Evolutionary conservation across 1,140 invertebrate species (phyloP).

Genomic region (Batillaria attramentaria): DNA sequence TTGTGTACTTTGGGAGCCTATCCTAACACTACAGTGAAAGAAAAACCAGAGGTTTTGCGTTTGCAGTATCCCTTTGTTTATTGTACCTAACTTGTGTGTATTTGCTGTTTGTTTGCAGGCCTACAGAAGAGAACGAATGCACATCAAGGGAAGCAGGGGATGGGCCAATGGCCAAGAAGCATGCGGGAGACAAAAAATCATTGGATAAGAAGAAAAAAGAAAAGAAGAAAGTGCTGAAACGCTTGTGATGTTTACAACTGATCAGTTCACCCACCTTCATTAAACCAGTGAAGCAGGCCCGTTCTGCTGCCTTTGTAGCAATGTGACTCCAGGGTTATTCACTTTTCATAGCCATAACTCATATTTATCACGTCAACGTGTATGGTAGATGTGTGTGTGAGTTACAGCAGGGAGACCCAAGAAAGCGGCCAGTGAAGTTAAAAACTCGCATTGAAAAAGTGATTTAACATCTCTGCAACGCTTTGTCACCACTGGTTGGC

Average conservation of each 20-base stretch:
- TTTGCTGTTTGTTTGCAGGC: slow-evolving; percentile 31
- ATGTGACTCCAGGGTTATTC: slow-evolving; percentile 14
- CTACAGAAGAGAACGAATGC: slow-evolving; percentile 39
- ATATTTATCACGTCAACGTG: slow-evolving; percentile 13
- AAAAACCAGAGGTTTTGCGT: no score
- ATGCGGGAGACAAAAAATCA: slow-evolving; percentile 85
- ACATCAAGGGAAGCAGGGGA: slow-evolving; percentile 57
- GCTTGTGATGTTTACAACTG: slow-evolving; percentile 79
- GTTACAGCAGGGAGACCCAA: slow-evolving; percentile 1
- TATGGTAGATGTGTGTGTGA: background rate
- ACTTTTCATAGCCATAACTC: background rate
- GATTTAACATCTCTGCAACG: background rate
- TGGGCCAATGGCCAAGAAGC: slow-evolving; percentile 87
- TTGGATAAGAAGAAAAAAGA: slow-evolving; percentile 82
- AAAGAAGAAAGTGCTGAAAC: slow-evolving; percentile 89
- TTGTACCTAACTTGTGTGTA: no score
- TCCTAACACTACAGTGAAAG: no score
- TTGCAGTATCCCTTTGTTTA: no score
- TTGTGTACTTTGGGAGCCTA: no score
- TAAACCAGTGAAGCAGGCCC: slow-evolving; percentile 13
- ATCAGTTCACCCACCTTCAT: slow-evolving; percentile 4
- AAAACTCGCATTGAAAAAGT: background rate
- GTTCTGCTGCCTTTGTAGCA: background rate
- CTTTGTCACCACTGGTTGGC: slow-evolving; percentile 15
- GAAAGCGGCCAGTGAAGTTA: slow-evolving; percentile 10